Conservation (phyloP, 2,113 vertebrate genomes). For the Pica pica region DNA sequence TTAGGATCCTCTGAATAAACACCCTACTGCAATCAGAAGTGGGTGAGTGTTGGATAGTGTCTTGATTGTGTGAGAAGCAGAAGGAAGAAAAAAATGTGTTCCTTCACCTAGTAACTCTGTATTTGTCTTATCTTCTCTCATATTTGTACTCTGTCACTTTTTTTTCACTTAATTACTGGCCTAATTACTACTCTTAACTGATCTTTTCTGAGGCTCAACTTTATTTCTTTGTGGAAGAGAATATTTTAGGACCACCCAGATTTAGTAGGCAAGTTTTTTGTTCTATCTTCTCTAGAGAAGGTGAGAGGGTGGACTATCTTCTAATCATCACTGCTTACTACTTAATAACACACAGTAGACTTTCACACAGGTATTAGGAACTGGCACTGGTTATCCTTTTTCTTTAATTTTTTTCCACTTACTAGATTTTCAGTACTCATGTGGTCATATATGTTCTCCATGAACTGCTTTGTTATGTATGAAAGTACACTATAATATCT, state of each 20-base stretch:
- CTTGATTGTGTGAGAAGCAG: neutral
- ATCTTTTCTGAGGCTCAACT: neutral
- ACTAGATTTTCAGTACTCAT: neutral
- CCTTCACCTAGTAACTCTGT: neutral
- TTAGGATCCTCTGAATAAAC: neutral
- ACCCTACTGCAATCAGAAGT: neutral
- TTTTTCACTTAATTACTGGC: neutral
- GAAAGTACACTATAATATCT: neutral
- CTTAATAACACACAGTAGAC: neutral
- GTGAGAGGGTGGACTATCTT: neutral
- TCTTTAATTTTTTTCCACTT: neutral
- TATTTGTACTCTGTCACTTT: neutral
- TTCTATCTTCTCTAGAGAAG: neutral
- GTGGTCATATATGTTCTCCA: neutral
- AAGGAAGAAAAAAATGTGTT: neutral
- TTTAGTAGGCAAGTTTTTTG: neutral
- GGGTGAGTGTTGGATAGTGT: neutral
- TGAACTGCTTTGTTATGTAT: neutral
- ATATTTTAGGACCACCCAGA: neutral
- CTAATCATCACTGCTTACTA: neutral
- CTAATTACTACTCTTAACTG: neutral
- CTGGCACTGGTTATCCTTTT: neutral
- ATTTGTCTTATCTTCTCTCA: neutral
- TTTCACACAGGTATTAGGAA: neutral
- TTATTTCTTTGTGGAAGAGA: neutral